A percentile compares a stretch with the other conserved stretches of the same genome.
phyloP scores from a whole-genome alignment of 2,113 vertebrate species.

The Cyphomyrus discorhynchus region DNA sequence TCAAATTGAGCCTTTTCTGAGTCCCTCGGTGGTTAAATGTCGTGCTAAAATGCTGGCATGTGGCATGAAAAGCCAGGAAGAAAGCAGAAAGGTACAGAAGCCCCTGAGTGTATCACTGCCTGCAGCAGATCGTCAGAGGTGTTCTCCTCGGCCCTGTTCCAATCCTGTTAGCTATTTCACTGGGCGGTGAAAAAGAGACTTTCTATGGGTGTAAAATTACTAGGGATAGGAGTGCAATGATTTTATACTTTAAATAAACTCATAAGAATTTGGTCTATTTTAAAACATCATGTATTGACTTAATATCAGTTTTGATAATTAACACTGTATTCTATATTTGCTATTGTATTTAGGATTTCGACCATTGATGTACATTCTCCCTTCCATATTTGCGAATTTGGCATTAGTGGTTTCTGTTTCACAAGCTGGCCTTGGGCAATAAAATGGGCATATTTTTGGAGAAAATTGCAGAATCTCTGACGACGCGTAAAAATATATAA shows the following conservation, averaged over 20 bases:
- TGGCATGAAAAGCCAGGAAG: not conserved
- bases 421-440: not conserved
- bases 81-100: not conserved
- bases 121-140: not conserved
- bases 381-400: not conserved
- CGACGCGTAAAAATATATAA: no score
- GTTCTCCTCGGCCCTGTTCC: not conserved
- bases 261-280: not conserved
- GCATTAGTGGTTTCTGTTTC: not conserved
- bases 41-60: not conserved
- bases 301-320: not conserved
- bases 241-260: not conserved
- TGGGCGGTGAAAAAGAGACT: not conserved
- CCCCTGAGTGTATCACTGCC: not conserved
- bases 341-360: not conserved
- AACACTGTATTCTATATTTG: not conserved
- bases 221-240: not conserved
- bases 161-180: not conserved
- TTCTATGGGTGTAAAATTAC: not conserved
- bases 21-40: not conserved
- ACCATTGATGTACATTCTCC: not conserved
- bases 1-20: not conserved
- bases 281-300: not conserved
- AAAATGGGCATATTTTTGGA: not conserved
- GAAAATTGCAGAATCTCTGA: not conserved